phyloP scores from a whole-genome alignment of 2,113 vertebrate genomes.

The Hippocampus comes region DNA sequence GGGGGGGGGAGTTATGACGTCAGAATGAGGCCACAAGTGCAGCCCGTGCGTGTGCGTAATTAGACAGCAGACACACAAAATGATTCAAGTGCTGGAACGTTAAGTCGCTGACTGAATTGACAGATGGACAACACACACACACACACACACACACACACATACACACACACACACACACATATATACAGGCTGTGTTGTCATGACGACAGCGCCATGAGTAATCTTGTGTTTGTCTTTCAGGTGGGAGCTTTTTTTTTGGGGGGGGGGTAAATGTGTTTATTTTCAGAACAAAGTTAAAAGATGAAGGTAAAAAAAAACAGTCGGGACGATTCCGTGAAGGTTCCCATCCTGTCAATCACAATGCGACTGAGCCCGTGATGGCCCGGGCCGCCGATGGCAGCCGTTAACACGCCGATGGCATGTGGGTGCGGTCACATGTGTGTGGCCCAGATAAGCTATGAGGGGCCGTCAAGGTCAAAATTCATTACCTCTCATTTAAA shows the following conservation, averaged over 20 bases:
- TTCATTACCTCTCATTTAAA: neutral
- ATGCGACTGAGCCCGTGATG: no score
- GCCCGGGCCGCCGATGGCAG: neutral
- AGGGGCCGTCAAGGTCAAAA: neutral
- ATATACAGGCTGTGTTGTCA: neutral
- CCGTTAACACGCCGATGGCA: neutral
- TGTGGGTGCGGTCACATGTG: neutral
- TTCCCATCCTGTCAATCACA: neutral
- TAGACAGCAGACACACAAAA: slow-evolving; percentile 6
- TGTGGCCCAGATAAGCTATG: neutral
- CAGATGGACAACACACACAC: neutral
- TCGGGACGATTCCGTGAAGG: neutral
- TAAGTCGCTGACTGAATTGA: slow-evolving; percentile 29
- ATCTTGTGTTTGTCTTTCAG: slow-evolving; percentile 49
- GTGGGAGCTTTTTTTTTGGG: slow-evolving; percentile 16
- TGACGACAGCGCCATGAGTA: slow-evolving; percentile 26
- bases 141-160: slow-evolving; percentile 1
- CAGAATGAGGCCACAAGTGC: slow-evolving; percentile 35
- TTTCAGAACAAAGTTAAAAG: neutral
- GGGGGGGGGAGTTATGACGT: slow-evolving; percentile 2
- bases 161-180: neutral
- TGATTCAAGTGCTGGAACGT: slow-evolving; percentile 38
- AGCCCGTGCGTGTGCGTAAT: neutral
- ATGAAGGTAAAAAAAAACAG: neutral
- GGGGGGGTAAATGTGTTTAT: neutral